Percentiles rank a stretch among this genome's conserved stretches.
Evolutionary conservation across 2,113 vertebrate species (phyloP).

Genomic region (Spermophilus dauricus): DNA sequence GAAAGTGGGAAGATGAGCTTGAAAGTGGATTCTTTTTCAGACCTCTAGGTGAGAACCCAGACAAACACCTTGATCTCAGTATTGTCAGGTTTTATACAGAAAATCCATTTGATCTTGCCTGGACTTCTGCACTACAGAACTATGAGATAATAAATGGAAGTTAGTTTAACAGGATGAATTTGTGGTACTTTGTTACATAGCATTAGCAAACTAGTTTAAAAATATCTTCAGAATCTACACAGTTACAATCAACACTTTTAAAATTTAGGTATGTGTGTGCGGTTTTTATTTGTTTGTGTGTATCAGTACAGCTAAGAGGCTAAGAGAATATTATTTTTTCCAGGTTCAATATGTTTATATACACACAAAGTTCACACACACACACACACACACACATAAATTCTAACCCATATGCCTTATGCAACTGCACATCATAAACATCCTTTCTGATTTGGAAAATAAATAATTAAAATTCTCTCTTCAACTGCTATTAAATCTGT

Average conservation of each 20-base stretch:
- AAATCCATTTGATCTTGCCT: neutral
- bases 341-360: neutral
- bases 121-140: neutral
- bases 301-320: neutral
- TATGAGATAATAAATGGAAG: neutral
- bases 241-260: neutral
- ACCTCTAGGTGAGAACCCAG: neutral
- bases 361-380: neutral
- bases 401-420: neutral
- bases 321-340: neutral
- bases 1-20: neutral
- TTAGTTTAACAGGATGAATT: neutral
- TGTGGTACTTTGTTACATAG: neutral
- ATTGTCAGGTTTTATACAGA: neutral
- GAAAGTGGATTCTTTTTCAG: neutral
- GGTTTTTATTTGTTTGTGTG: neutral
- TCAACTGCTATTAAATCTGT: neutral
- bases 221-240: neutral
- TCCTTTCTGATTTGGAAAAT: neutral
- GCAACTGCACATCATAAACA: neutral
- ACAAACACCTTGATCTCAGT: neutral
- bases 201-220: neutral
- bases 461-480: neutral
- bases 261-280: neutral
- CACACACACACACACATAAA: neutral